Base-by-base conservation (phyloP, 2,888 invertebrate genomes). In the Glomeris marginata region DNA sequence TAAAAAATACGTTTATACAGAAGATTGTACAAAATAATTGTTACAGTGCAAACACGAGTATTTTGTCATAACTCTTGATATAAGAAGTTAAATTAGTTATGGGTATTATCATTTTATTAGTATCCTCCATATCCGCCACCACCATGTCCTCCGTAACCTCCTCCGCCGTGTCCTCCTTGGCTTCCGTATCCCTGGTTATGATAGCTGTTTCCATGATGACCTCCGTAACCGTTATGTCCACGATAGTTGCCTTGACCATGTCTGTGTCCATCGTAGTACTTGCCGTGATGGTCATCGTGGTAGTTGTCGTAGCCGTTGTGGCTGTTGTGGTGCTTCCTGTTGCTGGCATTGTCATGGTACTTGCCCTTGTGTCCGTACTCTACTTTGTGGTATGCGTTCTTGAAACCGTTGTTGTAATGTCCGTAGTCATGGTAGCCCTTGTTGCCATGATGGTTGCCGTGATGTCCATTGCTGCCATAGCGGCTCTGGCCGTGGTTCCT, bases 351-450 rank as follows among this genome's bases (percentile, higher is more conserved):
- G 49, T 54, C 54, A 45, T 53, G 53, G 55, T 71, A 77, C 51
- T 75, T 73, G 2, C 69, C 72, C 11, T 75, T 72, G 37, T 73
- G 66, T 1, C 77, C 77, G 56, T 74, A 69, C 54, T 76, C 73
- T 18, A 71, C 72, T 41, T 72, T 70, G 63, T 76, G 74, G 6
- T 54, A 47, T 2, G 45, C 47, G 15, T 74, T 77, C 40, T 69
- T 68, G 54, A 84, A 78, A 37, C 81, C 81, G 54, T 80, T 80
- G 76, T 80, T 82, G 64, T 84, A 66, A 83, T 81, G 77, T 0
- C 86, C 86, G 58, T 77, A 74, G 54, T 80, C 79, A 61, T 81
- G 78, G 41, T 80, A 82, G 11, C 82, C 84, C 65, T 86, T 85
- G 33, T 56, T 52, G 38, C 58, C 58, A 41, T 58, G 54, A 34